These are phyloP conservation scores for Achroia grisella DNA, from an alignment of 1,140 invertebrate species.

Conservation along the genomic window DNA sequence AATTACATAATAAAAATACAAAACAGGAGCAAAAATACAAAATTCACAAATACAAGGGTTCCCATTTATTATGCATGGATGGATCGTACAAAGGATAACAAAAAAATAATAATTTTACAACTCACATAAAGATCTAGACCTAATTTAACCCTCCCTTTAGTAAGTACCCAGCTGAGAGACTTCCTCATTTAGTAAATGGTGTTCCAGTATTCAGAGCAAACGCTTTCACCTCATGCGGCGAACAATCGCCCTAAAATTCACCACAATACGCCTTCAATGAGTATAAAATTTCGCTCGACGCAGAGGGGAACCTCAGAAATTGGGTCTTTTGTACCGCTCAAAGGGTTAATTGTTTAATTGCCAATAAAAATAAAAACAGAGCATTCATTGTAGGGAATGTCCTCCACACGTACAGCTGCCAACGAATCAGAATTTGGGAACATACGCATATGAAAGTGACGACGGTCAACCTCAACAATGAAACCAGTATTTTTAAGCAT, in stretches of 20 bases:
- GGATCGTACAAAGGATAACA: neutral
- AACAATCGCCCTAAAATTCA: constrained; percentile 55
- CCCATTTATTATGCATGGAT: neutral
- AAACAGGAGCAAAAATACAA: neutral
- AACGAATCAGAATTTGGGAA: neutral
- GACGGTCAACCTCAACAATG: too few relatives aligned
- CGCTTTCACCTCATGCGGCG: constrained; percentile 33
- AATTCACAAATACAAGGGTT: neutral
- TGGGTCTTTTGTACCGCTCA: constrained; percentile 46
- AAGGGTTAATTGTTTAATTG: constrained; percentile 71
- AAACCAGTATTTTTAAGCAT: too few relatives aligned
- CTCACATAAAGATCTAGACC: constrained; percentile 16
- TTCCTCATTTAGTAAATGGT: constrained; percentile 27
- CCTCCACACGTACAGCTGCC: constrained; percentile 38
- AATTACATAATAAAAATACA: neutral
- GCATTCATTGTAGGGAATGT: constrained; percentile 35
- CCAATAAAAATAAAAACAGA: constrained; percentile 66
- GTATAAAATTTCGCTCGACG: constrained; percentile 61
- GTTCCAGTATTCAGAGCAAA: constrained; percentile 23
- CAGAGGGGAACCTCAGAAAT: constrained; percentile 37
- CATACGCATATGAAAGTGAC: too few relatives aligned
- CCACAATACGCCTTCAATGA: constrained; percentile 54
- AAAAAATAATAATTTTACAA: neutral
- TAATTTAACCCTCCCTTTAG: constrained; percentile 21
- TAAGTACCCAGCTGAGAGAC: constrained; percentile 24